A percentile compares a stretch with the other conserved stretches of the same genome.
Conservation (phyloP, 2,797 vertebrate genomes). For the Meda fulgida region DNA sequence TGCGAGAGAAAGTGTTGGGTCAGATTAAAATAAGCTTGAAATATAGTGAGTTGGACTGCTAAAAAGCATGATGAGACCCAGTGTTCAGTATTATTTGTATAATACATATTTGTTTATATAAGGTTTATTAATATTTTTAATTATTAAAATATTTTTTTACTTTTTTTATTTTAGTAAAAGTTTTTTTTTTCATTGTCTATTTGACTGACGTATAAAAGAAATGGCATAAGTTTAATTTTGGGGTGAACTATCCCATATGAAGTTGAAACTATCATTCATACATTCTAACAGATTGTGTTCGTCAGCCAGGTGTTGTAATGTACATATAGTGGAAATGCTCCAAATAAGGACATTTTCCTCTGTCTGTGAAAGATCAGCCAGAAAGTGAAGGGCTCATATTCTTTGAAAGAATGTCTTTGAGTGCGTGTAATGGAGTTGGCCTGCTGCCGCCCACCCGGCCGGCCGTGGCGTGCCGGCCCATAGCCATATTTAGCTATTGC, state of each 20-base stretch:
- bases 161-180: not conserved
- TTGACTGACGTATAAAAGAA: not conserved
- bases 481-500: constrained; percentile 68
- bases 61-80: not conserved
- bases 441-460: constrained; percentile 42
- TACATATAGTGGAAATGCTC: constrained; percentile 45
- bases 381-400: constrained; percentile 43
- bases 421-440: constrained; percentile 60
- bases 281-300: constrained; percentile 31
- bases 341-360: constrained; percentile 58
- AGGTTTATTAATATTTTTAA: not conserved
- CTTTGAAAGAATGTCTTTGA: constrained; percentile 55
- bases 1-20: not conserved
- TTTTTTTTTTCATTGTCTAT: not conserved
- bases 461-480: constrained; percentile 30
- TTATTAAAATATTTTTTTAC: not conserved
- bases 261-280: not conserved
- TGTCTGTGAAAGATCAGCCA: constrained; percentile 37
- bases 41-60: not conserved
- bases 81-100: not conserved
- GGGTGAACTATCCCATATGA: not conserved
- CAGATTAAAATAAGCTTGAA: not conserved
- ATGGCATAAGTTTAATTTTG: not conserved
- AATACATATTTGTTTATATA: not conserved
- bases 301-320: constrained; percentile 18